Evolutionary conservation across 2,888 invertebrate species (phyloP), one percentile per base, ranked within the genome.

Genomic region (Petrophora chlorosata): DNA sequence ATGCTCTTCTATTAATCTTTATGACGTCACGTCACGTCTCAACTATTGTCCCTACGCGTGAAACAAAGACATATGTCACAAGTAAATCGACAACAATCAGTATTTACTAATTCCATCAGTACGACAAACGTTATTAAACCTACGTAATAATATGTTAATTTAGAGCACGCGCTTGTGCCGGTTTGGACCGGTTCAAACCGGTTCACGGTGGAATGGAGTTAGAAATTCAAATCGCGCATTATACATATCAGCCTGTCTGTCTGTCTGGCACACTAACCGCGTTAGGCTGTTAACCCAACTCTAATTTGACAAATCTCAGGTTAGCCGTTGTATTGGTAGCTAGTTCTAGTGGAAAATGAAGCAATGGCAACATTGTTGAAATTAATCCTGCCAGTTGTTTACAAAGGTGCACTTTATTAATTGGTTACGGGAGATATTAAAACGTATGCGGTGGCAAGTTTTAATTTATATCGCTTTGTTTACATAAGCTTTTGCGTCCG

Each of bases 191-290:
- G 40, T 51, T 59, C 56, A 58, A 28, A 22, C 35, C 30, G 23
- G 43, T 52, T 61, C 59, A 60, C 16, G 19, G 29, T 42, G 22
- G 45, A 42, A 38, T 26, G 5, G 41, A 48, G 61, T 74, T 76
- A 70, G 72, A 69, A 70, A 74, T 76, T 76, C 77, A 74, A 76
- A 76, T 76, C 59, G 66, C 67, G 59, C 63, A 69, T 70, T 69
- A 72, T 70, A 73, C 70, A 67, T 64, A 67, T 68, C 63, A 62
- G 61, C 53, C 53, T 59, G 70, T 63, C 72, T 71, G 73, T 67
- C 70, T 68, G 69, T 66, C 60, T 59, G 58, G 51, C 61, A 61
- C 60, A 64, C 59, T 75, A 76, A 76, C 70, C 68, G 53, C 58
- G 65, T 74, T 74, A 73, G 33, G 42, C 59, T 61, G 64, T 69